Conservation (phyloP, 2,797 vertebrate species). For the Stomatorhinus walkeri region DNA sequence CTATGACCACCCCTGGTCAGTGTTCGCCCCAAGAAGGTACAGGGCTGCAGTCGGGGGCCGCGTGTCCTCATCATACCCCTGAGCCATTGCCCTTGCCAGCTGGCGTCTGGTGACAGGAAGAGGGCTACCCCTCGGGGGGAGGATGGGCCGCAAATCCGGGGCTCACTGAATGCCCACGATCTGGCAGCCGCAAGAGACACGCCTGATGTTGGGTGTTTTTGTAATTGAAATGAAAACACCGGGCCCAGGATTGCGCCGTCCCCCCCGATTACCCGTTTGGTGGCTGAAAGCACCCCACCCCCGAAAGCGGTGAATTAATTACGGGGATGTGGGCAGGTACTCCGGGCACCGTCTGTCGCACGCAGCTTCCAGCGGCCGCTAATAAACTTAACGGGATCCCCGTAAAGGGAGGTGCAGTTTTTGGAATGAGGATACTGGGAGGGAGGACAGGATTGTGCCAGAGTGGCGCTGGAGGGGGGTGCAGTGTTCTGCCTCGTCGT, state of each 20-base stretch:
- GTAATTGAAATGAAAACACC: neutral
- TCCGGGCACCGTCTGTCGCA: neutral
- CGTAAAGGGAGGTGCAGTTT: slow-evolving; percentile 6
- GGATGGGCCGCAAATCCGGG: neutral
- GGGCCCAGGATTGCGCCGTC: neutral
- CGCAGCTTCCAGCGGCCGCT: neutral
- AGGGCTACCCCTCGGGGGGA: neutral
- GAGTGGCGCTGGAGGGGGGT: neutral
- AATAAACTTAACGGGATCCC: neutral
- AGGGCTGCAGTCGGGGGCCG: neutral
- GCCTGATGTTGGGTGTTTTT: neutral
- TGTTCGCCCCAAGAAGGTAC: neutral
- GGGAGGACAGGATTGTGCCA: neutral
- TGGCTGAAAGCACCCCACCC: neutral
- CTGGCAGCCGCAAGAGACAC: neutral
- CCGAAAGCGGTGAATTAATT: slow-evolving; percentile 21
- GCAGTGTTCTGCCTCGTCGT: neutral
- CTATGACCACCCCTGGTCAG: neutral
- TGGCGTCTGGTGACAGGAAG: neutral
- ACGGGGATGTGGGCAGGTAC: slow-evolving; percentile 13
- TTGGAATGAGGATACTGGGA: slow-evolving; percentile 14
- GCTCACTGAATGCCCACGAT: neutral
- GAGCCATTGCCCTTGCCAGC: neutral
- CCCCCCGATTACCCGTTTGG: slow-evolving; percentile 18
- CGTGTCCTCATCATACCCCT: neutral